A percentile compares a stretch with the other conserved stretches of the same genome.
phyloP scores from a whole-genome alignment of 1,140 invertebrate genomes.

The Sitophilus oryzae region DNA sequence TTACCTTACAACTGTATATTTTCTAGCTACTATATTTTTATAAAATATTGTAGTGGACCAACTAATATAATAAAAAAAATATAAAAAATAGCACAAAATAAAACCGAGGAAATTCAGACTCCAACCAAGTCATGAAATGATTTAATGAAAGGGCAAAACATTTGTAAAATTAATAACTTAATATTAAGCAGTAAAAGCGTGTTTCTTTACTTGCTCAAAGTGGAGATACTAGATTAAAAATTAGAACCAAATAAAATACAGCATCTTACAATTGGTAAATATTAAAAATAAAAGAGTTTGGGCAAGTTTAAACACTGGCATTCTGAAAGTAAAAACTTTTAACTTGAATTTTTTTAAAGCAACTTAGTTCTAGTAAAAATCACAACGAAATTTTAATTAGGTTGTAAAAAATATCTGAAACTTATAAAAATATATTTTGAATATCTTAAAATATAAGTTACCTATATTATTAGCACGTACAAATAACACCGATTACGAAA shows the following conservation, averaged over 20 bases:
- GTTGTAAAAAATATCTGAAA: not conserved
- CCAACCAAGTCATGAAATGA: not conserved
- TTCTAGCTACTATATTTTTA: too few species aligned
- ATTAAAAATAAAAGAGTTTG: slow-evolving; percentile 15
- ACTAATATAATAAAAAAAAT: not conserved
- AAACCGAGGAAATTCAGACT: not conserved
- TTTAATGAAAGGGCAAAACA: too few species aligned
- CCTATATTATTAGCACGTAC: too few species aligned
- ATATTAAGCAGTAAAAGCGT: too few species aligned
- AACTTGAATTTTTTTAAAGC: not conserved
- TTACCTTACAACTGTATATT: too few species aligned
- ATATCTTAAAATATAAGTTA: too few species aligned
- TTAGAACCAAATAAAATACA: slow-evolving; percentile 27
- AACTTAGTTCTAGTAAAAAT: slow-evolving; percentile 11
- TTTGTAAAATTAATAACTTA: too few species aligned
- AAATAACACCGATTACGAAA: too few species aligned
- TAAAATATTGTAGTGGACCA: not conserved
- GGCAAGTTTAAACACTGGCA: slow-evolving; percentile 23
- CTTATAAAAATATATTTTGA: not conserved
- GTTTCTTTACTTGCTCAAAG: too few species aligned
- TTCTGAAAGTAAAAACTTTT: slow-evolving; percentile 15
- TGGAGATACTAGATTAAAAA: too few species aligned
- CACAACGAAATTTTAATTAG: not conserved
- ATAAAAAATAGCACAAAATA: slow-evolving; percentile 2
- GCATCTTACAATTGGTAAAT: slow-evolving; percentile 25